phyloP scores from a whole-genome alignment of 2,888 invertebrate genomes.

The Neuroscelio doddi region DNA sequence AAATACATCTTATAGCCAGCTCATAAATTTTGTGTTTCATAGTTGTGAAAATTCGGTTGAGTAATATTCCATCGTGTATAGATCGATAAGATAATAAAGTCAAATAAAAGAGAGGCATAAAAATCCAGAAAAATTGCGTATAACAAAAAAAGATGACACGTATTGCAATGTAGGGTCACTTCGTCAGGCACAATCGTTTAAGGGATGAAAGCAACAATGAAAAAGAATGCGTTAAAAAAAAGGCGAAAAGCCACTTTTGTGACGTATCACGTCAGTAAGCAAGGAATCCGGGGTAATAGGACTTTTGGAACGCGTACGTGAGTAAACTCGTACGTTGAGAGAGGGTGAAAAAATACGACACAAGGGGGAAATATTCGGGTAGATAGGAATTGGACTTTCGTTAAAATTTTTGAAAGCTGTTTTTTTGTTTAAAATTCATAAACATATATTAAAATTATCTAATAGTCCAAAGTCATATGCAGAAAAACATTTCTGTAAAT shows the following conservation, averaged over 20 bases:
- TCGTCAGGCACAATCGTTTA: background rate
- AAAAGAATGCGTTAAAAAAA: slow-evolving; percentile 11
- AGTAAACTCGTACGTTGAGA: slow-evolving; percentile 24
- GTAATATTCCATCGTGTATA: background rate
- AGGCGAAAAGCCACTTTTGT: slow-evolving; percentile 26
- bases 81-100: background rate
- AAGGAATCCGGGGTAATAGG: slow-evolving; percentile 36
- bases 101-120: background rate
- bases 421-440: background rate
- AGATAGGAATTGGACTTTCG: slow-evolving; percentile 1
- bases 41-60: background rate
- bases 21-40: background rate
- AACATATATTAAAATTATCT: no score
- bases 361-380: slow-evolving; percentile 10
- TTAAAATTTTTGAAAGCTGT: slow-evolving; percentile 3
- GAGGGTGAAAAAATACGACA: slow-evolving; percentile 20
- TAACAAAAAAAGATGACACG: slow-evolving; percentile 6
- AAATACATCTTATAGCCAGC: slow-evolving; percentile 4
- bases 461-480: no score
- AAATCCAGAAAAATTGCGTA: background rate
- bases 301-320: slow-evolving; percentile 27
- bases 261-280: slow-evolving; percentile 30
- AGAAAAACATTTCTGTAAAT: no score
- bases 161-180: slow-evolving; percentile 12
- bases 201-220: slow-evolving; percentile 11